Percentiles rank a stretch among this genome's conserved stretches.
Conservation (phyloP, 2,888 invertebrate genomes). For the Nysson spinosus region DNA sequence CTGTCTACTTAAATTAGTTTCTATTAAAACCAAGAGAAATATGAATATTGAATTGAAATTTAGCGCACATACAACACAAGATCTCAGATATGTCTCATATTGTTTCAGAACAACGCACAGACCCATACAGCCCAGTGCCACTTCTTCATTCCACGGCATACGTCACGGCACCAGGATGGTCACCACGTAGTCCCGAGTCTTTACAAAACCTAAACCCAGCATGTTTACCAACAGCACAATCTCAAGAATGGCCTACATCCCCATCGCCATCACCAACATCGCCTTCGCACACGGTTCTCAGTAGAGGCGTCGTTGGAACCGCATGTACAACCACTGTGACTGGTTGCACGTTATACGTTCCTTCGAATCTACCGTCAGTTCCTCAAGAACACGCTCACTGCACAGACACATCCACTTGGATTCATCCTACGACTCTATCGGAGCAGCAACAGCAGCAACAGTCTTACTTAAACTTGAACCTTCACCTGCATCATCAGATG, state of each 20-base stretch:
- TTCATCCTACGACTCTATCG: slow-evolving; percentile 74
- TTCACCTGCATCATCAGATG: slow-evolving; percentile 75
- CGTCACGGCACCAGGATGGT: slow-evolving; percentile 71
- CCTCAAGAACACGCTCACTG: slow-evolving; percentile 65
- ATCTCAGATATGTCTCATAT: no score
- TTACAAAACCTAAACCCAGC: slow-evolving; percentile 56
- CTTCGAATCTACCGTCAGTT: slow-evolving; percentile 61
- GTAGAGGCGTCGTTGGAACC: slow-evolving; percentile 48
- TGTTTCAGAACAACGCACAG: slow-evolving; percentile 64
- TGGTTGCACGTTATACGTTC: slow-evolving; percentile 70
- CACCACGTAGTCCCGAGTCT: slow-evolving; percentile 72
- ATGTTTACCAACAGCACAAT: slow-evolving; percentile 44
- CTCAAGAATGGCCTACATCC: slow-evolving; percentile 74
- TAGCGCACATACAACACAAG: no score
- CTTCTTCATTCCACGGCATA: slow-evolving; percentile 74
- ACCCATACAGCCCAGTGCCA: slow-evolving; percentile 72
- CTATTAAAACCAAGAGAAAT: no score
- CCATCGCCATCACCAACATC: slow-evolving; percentile 73
- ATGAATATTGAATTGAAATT: no score
- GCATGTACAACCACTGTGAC: slow-evolving; percentile 63
- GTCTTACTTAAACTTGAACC: slow-evolving; percentile 74
- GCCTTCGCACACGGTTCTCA: slow-evolving; percentile 62
- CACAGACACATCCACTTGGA: slow-evolving; percentile 62
- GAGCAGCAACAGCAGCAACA: slow-evolving; percentile 80
- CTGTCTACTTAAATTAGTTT: no score